Conservation (phyloP, 53 echinoderm and acorn worm genomes). For the Crossaster papposus region DNA sequence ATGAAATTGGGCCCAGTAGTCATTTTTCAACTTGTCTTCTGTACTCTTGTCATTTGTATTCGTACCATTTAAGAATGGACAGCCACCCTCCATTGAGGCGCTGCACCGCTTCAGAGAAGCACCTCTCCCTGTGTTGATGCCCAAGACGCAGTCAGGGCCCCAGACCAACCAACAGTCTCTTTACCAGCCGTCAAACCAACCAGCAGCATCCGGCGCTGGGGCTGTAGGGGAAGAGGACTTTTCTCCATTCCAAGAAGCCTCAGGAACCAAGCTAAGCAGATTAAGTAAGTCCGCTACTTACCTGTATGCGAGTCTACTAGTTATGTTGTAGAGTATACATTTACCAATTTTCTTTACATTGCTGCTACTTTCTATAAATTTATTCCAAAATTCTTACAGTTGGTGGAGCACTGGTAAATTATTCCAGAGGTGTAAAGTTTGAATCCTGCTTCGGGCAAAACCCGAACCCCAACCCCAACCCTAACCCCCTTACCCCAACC, state of each 20-base stretch:
- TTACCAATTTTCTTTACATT: too few relatives aligned
- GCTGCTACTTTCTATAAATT: too few relatives aligned
- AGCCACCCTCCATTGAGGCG: slow-evolving; percentile 62
- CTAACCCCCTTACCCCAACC: not conserved
- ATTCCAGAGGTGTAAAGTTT: too few relatives aligned
- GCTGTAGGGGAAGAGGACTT: slow-evolving; percentile 65
- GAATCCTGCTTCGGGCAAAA: too few relatives aligned
- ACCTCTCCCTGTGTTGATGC: slow-evolving; percentile 75
- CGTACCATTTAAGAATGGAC: slow-evolving; percentile 56
- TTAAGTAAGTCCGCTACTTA: not conserved
- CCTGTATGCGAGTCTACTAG: not conserved
- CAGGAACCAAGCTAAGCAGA: slow-evolving; percentile 17
- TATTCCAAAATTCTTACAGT: too few relatives aligned
- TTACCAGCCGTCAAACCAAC: not conserved
- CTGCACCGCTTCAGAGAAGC: slow-evolving; percentile 70
- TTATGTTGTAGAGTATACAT: not conserved
- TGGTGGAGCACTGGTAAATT: too few relatives aligned
- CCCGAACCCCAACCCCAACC: not conserved
- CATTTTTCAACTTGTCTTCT: not conserved
- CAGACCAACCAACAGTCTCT: slow-evolving; percentile 38
- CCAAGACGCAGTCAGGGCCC: slow-evolving; percentile 44
- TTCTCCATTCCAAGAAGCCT: slow-evolving; percentile 79
- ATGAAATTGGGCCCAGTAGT: not conserved
- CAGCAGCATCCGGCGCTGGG: not conserved
- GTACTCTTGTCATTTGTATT: not conserved